Evolutionary conservation across 1,140 invertebrate genomes (phyloP).

Genomic region (Drosophila arawakana): DNA sequence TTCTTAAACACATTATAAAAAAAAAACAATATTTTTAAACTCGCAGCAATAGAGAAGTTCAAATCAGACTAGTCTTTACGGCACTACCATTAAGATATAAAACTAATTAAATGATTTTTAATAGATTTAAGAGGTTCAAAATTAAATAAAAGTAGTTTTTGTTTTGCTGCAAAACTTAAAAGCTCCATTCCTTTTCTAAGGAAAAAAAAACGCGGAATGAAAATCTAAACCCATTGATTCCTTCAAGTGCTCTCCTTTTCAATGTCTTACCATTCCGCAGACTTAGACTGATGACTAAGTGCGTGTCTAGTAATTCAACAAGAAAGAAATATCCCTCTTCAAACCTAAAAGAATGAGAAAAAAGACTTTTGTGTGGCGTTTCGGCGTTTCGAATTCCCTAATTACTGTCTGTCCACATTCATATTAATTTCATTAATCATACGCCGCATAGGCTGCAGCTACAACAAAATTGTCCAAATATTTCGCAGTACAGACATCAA

Average conservation of each 20-base stretch:
- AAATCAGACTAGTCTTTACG: too few species aligned
- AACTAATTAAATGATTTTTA: too few species aligned
- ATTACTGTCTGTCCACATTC: constrained; percentile 61
- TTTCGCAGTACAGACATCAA: constrained; percentile 18
- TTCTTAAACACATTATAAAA: too few species aligned
- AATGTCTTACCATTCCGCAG: constrained; percentile 1
- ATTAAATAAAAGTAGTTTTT: too few species aligned
- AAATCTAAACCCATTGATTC: constrained; percentile 8
- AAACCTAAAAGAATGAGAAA: not conserved
- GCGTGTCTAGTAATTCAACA: constrained; percentile 9
- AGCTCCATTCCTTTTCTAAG: not conserved
- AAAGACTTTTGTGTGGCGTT: constrained; percentile 15
- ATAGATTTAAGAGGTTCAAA: too few species aligned
- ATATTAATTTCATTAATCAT: constrained; percentile 64
- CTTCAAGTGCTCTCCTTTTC: not conserved
- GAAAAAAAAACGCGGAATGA: not conserved
- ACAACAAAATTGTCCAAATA: constrained; percentile 33
- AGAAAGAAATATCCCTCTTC: not conserved
- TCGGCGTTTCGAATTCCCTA: constrained; percentile 54
- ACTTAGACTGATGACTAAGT: constrained; percentile 29
- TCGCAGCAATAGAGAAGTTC: too few species aligned
- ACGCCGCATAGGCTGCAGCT: constrained; percentile 40
- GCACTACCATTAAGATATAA: too few species aligned
- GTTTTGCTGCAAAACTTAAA: not conserved
- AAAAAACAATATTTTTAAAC: too few species aligned